Percentiles rank a stretch among this genome's conserved stretches.
Evolutionary conservation across 2,113 vertebrate genomes (phyloP).

Genomic region (Pongo pygmaeus): DNA sequence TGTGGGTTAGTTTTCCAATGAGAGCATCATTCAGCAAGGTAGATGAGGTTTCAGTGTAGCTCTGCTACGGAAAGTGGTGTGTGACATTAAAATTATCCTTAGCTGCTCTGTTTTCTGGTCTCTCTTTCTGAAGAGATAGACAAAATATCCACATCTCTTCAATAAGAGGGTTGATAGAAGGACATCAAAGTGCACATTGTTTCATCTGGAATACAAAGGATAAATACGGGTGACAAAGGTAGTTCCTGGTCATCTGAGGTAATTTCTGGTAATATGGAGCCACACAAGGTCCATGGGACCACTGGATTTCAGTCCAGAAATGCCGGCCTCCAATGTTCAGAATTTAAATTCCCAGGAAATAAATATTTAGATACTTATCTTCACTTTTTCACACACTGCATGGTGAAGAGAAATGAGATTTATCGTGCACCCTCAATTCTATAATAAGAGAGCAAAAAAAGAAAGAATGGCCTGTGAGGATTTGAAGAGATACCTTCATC

Average conservation of each 20-base stretch:
- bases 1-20: neutral
- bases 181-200: neutral
- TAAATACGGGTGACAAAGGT: neutral
- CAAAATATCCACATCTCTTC: neutral
- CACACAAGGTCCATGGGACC: neutral
- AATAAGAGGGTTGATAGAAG: neutral
- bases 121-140: neutral
- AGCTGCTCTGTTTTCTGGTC: neutral
- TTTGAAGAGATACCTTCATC: neutral
- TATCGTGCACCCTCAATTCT: neutral
- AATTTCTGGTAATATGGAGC: neutral
- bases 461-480: neutral
- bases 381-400: neutral
- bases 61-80: neutral
- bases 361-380: neutral
- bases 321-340: neutral
- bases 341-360: neutral
- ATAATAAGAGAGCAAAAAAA: neutral
- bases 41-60: neutral
- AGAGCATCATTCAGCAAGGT: neutral
- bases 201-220: neutral
- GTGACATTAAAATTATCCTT: neutral
- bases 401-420: neutral
- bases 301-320: neutral
- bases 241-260: neutral